Base-by-base conservation (phyloP, 1,140 invertebrate species). In the Chlorops oryzae region DNA sequence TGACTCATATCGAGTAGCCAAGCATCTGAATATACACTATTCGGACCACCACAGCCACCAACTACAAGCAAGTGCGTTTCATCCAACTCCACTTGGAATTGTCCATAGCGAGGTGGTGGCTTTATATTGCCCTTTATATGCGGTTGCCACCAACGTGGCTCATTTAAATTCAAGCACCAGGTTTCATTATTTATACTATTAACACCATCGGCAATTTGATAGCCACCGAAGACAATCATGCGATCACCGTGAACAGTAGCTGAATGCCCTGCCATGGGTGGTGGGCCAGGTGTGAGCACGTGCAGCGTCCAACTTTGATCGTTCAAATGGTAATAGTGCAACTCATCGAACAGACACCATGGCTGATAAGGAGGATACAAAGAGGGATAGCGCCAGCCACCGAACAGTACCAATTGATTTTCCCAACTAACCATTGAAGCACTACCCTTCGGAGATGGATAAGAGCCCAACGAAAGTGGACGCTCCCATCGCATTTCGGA, bases 391-490 rank as follows among this genome's bases (percentile, higher is more conserved):
- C 92, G 90, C 91, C 92, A 97, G 5, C 95, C 95, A 38, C 94
- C 94, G 80, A 95, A 97, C 23, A 98, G 74, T 52, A 97, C 83
- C 48, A 95, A 77, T 56, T 78, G 83, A 61, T 91, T 84, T 59
- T 87, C 85, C 73, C 95, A 90, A 52, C 82, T 78, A 5, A 95
- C 84, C 79, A 98, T 84, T 18, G 88, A 87, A 28, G 92, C 90
- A 73, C 91, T 93, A 45, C 94, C 93, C 77, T 97, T 98, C 4
- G 96, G 94, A 5, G 90, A 90, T 23, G 96, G 96, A 78, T 96
- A 96, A 28, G 83, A 65, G 9, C 93, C 93, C 72, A 83, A 83
- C 1, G 88, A 84, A 10, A 88, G 70, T 0, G 87, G 85, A 59
- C 89, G 77, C 5, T 83, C 76, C 93, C 93, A 96, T 57, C 83